Conservation (phyloP, 2,797 vertebrate genomes). For the Enteromius paludinosus region DNA sequence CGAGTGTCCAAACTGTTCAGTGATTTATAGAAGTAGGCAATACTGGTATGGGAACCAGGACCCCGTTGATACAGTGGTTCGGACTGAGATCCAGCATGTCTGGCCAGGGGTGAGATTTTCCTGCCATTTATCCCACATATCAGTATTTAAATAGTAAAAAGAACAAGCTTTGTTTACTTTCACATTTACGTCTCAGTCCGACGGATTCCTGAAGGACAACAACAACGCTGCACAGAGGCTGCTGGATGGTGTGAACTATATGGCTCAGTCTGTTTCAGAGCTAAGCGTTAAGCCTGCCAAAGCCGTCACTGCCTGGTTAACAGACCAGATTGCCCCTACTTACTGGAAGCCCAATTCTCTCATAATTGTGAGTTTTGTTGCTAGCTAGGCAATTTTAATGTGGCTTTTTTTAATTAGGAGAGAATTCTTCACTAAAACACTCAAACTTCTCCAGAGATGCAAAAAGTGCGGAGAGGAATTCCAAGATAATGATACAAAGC, state of each 20-base stretch:
- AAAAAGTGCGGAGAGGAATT: conserved; percentile 88
- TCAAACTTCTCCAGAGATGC: conserved; percentile 82
- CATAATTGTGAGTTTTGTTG: conserved; percentile 83
- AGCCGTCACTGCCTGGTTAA: conserved; percentile 96
- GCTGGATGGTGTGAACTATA: conserved; percentile 95
- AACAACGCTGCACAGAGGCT: conserved; percentile 98
- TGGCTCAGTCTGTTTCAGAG: conserved; percentile 98
- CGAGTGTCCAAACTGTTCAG: conserved; percentile 94
- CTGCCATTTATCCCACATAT: neutral
- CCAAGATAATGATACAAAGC: conserved; percentile 93
- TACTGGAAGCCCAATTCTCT: conserved; percentile 98
- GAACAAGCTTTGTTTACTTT: conserved; percentile 1
- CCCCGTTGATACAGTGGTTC: conserved; percentile 96
- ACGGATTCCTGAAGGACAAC: conserved; percentile 98
- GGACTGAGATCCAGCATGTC: conserved; percentile 97
- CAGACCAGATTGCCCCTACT: conserved; percentile 95
- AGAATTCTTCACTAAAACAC: conserved; percentile 11
- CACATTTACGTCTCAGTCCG: conserved; percentile 75
- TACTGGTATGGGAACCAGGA: conserved; percentile 99
- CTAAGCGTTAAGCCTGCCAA: conserved; percentile 97
- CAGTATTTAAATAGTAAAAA: neutral
- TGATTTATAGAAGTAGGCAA: conserved; percentile 96
- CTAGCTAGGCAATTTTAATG: conserved; percentile 1
- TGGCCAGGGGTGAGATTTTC: conserved; percentile 91
- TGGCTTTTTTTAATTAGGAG: neutral